Evolutionary conservation across 2,888 invertebrate species (phyloP).

Genomic region (Ectemnius continuus): DNA sequence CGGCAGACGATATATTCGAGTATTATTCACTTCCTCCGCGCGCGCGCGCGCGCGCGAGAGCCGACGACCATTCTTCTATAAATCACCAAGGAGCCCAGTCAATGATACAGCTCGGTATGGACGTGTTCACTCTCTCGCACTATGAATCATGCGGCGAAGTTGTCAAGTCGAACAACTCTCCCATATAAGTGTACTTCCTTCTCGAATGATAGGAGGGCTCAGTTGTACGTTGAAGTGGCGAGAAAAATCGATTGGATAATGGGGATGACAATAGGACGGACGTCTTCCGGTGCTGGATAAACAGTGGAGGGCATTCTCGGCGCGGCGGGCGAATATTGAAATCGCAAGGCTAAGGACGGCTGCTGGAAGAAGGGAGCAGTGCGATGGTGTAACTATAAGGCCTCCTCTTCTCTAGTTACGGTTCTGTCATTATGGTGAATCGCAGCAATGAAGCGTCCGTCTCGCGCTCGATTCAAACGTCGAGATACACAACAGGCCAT

Average conservation of each 20-base stretch:
- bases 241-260: too few relatives aligned
- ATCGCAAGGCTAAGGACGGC: not conserved
- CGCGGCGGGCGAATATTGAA: not conserved
- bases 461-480: constrained; percentile 69
- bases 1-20: constrained; percentile 13
- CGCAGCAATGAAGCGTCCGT: constrained; percentile 54
- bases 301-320: not conserved
- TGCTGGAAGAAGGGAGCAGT: not conserved
- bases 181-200: too few relatives aligned
- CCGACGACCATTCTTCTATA: too few relatives aligned
- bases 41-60: not conserved
- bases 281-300: constrained; percentile 9
- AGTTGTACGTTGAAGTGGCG: too few relatives aligned
- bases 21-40: constrained; percentile 10
- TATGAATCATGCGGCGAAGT: too few relatives aligned
- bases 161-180: too few relatives aligned
- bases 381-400: too few relatives aligned
- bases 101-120: too few relatives aligned
- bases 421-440: constrained; percentile 66
- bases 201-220: too few relatives aligned
- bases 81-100: too few relatives aligned
- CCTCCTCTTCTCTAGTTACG: constrained; percentile 51
- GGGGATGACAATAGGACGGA: not conserved
- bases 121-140: too few relatives aligned
- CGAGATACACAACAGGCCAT: constrained; percentile 61